Base-by-base conservation (phyloP, 2,888 invertebrate genomes). In the Drosophila pseudotalamancana region DNA sequence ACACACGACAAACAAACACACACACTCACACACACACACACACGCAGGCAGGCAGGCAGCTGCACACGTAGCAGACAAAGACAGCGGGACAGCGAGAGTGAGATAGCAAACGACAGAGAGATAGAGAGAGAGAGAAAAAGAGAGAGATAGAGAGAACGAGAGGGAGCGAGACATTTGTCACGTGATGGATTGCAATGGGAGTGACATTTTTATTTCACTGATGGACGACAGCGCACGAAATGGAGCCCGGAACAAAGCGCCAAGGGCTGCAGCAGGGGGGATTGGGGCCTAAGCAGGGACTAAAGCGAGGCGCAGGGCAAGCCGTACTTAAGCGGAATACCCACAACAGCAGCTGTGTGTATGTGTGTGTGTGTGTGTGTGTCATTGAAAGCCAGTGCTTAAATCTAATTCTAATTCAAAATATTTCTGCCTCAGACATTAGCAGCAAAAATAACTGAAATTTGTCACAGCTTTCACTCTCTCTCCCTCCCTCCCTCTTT, bases 121-220 rank as follows among this genome's bases (percentile, higher is more conserved):
- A 40, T 14, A 49, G 54, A 39, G 48, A 46, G 40, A 21, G 59
- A 45, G 18, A 59, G 29, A 48, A 40, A 23, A 49, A 55, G 46
- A 21, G 60, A 42, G 40, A 48, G 40, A 55, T 48, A 21, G 53
- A 60, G 53, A 34, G 53, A 37, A 39, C 46, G 31, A 46, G 56
- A 45, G 55, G 66, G 53, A 35, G 61, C 60, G 62, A 61, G 80
- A 88, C 89, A 89, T 89, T 89, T 90, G 88, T 89, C 89, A 87
- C 88, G 89, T 89, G 89, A 89, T 90, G 89, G 89, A 89, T 90
- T 90, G 89, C 89, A 89, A 88, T 89, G 89, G 90, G 89, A 89
- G 90, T 90, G 90, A 89, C 90, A 89, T 90, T 89, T 89, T 89
- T 89, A 90, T 89, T 89, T 89, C 87, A 77, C 90, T 90, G 90